These are phyloP conservation scores for Rhombomys opimus DNA, from an alignment of 2,113 vertebrate genomes.

Conservation along the genomic window DNA sequence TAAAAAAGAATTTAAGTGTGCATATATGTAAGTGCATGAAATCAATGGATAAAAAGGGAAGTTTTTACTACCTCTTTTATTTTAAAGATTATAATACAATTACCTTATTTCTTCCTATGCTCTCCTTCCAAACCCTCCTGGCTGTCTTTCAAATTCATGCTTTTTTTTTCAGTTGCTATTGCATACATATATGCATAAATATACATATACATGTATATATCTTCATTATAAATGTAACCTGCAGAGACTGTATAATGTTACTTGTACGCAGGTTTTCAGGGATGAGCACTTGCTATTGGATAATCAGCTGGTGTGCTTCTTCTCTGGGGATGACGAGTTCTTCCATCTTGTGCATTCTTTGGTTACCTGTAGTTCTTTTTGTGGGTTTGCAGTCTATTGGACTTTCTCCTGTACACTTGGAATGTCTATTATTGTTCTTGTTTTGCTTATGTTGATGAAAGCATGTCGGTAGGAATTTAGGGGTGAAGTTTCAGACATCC, in stretches of 20 bases:
- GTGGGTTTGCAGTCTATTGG: background rate
- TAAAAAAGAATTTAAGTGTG: background rate
- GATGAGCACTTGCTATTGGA: background rate
- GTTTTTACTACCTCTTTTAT: background rate
- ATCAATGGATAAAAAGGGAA: background rate
- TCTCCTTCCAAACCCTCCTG: background rate
- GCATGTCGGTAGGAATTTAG: background rate
- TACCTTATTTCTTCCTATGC: background rate
- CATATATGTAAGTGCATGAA: background rate
- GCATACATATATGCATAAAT: background rate
- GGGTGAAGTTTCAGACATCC: accelerated
- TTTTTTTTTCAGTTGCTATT: background rate
- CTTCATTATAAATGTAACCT: background rate
- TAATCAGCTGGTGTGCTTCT: background rate
- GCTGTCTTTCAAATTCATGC: background rate
- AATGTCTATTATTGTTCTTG: background rate
- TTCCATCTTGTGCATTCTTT: background rate
- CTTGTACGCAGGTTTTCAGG: background rate
- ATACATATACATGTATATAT: background rate
- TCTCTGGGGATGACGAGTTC: background rate
- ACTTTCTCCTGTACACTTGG: background rate
- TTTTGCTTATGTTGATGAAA: background rate
- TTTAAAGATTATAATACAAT: background rate
- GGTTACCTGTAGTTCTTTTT: background rate
- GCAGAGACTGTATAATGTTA: background rate